Conservation (phyloP, 2,888 invertebrate species). For the Bellardia bayeri region DNA sequence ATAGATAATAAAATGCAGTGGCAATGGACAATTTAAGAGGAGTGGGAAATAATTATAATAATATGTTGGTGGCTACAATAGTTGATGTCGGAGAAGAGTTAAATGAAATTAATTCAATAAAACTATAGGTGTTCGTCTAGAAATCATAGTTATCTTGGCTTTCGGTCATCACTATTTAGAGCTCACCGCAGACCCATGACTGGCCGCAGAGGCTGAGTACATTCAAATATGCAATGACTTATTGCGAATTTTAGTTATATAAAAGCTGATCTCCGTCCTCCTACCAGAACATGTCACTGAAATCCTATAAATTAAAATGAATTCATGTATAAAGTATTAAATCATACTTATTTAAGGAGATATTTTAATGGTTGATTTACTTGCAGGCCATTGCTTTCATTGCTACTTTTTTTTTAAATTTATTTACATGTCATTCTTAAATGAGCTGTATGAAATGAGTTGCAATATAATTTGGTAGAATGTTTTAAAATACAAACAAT, state of each 20-base stretch:
- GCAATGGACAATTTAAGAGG: not conserved
- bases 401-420: constrained; percentile 16
- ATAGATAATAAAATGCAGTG: not conserved
- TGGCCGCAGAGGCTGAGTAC: too few species aligned
- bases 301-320: constrained; percentile 6
- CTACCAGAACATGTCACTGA: not conserved
- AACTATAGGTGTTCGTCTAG: too few species aligned
- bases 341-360: constrained; percentile 25
- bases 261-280: not conserved
- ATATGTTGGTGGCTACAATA: too few species aligned
- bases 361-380: constrained; percentile 50
- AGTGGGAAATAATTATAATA: not conserved
- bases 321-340: constrained; percentile 17
- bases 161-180: too few species aligned
- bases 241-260: too few species aligned
- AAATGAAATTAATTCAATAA: too few species aligned
- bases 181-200: too few species aligned
- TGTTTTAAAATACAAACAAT: not conserved
- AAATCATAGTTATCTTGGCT: too few species aligned
- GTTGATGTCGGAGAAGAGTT: too few species aligned
- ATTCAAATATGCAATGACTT: too few species aligned
- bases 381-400: constrained; percentile 39
- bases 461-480: not conserved
- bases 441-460: not conserved
- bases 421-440: constrained; percentile 49